A percentile compares a stretch with the other conserved stretches of the same genome.
These are phyloP conservation scores for Dipus sagitta DNA, from an alignment of 2,797 vertebrate genomes.

Conservation along the genomic window DNA sequence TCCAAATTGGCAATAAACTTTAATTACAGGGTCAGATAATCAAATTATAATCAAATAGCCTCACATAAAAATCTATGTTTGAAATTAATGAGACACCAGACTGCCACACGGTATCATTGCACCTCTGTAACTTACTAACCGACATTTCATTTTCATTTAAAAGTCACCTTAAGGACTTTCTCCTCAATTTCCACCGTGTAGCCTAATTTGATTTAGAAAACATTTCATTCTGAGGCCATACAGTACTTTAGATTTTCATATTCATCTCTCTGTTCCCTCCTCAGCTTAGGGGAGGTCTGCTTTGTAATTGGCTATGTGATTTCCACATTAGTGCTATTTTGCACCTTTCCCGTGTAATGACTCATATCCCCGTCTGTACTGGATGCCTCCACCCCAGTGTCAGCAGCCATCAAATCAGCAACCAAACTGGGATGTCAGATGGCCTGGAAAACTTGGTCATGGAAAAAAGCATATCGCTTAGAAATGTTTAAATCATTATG, in stretches of 20 bases:
- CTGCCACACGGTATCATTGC: slow-evolving; percentile 84
- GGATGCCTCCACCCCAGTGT: neutral
- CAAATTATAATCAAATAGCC: slow-evolving; percentile 90
- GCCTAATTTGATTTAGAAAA: slow-evolving; percentile 87
- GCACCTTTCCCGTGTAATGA: slow-evolving; percentile 43
- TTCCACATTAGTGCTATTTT: slow-evolving; percentile 72
- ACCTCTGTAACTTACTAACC: slow-evolving; percentile 86
- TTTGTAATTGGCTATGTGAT: slow-evolving; percentile 67
- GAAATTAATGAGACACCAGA: slow-evolving; percentile 90
- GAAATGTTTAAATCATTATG: slow-evolving; percentile 21
- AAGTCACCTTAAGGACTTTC: slow-evolving; percentile 89
- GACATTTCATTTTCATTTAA: slow-evolving; percentile 90
- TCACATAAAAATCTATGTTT: slow-evolving; percentile 89
- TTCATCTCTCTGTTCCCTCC: slow-evolving; percentile 60
- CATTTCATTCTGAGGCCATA: slow-evolving; percentile 85
- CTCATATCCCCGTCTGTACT: neutral
- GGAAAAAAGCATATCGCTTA: neutral
- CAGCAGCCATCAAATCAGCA: neutral
- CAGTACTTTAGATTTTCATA: slow-evolving; percentile 82
- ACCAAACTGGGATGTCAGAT: accelerated
- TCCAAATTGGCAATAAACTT: slow-evolving; percentile 90
- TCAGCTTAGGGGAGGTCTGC: slow-evolving; percentile 55
- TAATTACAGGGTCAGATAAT: slow-evolving; percentile 91
- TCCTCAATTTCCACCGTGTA: slow-evolving; percentile 81
- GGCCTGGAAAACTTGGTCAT: neutral